Evolutionary conservation across 2,113 vertebrate species (phyloP), one percentile per base, ranked within the genome.

Genomic region (Labeo rohita): DNA sequence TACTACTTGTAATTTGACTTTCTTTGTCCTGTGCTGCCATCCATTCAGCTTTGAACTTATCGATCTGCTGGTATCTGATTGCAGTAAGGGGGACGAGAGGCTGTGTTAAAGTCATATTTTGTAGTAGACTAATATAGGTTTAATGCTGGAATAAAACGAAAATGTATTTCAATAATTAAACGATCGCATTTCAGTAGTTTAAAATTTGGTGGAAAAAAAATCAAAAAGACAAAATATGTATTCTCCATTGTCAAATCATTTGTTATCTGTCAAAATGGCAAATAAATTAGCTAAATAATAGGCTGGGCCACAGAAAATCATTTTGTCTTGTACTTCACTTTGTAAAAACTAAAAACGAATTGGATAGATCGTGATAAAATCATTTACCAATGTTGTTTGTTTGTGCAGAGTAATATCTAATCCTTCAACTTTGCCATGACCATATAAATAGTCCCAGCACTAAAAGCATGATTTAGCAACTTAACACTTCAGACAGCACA

Each of bases 21-120:
- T 9, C 10, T 65, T 56, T 54, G 63, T 65, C 76, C 21, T 72
- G 2, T 23, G 70, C 47, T 79, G 7, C 56, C 76, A 47, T 80
- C 45, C 39, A 70, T 50, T 83, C 49, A 39, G 77, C 47, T 74
- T 21, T 50, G 50, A 84, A 59, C n/a, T 77, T 59, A 47, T 47
- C 36, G 54, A 78, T 2, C 68, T 4, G 11, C 68, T 34, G 16
- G 47, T 68, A 76, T n/a, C 9, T 77, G 68, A 54, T 68, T 75
- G 61, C 8, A 23, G 8, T 63, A 63, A 63, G 9, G 7, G 7
- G 9, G n/a, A 63, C 9, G 10, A 63, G 61, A n/a, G n/a, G 9
- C 61, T 63, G 21, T 63, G 61, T 56, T 56, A 6, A 4, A 56
- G 15, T 56, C 15, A 54, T 16, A 1, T 65, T 65, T 65, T 21